Base-by-base conservation (phyloP, 1,140 invertebrate species). In the Babylonia areolata region DNA sequence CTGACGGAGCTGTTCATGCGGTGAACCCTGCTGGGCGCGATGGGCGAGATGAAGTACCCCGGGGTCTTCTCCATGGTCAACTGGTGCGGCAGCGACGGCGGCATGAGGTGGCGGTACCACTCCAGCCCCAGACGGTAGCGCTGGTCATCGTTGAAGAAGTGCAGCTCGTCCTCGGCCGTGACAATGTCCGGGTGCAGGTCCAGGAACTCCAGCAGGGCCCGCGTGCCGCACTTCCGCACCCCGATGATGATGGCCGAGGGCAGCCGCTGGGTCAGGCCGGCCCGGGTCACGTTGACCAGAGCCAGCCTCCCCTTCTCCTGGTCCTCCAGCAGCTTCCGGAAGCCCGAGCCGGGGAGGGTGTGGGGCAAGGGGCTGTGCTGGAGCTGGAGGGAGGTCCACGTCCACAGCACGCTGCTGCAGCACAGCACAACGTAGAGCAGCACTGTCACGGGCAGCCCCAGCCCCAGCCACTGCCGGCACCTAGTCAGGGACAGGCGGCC, bases 1-100 rank as follows among this genome's bases (percentile, higher is more conserved):
- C 97, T 98, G 77, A 97, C 97, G 23, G 96, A 95, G n/a, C 96
- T 96, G 93, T 98, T 98, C 97, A 99, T 97, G 81, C 96, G 95
- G 88, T 97, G 96, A 0, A 99, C 97, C 77, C 98, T 95, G 84
- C 96, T 95, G 0, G 98, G 97, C 6, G 97, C 98, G 89, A 97
- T 97, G 80, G 90, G 96, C 40, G 92, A 91, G 23, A 95, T 93
- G 88, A 95, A 95, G 91, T 95, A 95, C 37, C 94, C 92, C 15
- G 95, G 95, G 46, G 94, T 95, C 90, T 95, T 95, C 89, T 95
- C 95, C 23, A 95, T 92, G 1, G 95, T 95, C 40, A 95, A 92
- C 89, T 95, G 93, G 37, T 90, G 87, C 23, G 87, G 84, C n/a
- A 87, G 88, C 5, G 94, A 93, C 71, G 83, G 91, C 28, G 93